Base-by-base conservation (phyloP, 1,140 invertebrate species). In the Ostrea edulis region DNA sequence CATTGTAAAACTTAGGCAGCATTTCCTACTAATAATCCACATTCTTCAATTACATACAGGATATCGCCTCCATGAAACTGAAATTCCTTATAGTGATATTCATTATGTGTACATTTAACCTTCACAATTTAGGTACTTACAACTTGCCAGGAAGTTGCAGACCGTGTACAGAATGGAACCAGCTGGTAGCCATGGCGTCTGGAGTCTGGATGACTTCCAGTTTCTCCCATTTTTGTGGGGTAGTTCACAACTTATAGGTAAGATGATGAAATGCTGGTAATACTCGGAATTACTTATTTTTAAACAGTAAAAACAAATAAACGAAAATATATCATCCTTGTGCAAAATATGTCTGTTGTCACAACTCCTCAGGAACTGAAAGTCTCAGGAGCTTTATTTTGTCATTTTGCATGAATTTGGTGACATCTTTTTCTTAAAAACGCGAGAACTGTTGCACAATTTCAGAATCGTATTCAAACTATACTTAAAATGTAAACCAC, bases 171-270 rank as follows among this genome's bases (percentile, higher is more conserved):
- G 98, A 93, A 99, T 99, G 98, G 99, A 99, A 95, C 99, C 99
- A 52, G 99, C 99, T 44, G 99, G 99, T n/a, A 99, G 98, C 95
- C 98, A 99, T 93, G 99, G 99, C 12, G 99, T 99, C 7, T 94
- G 99, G 99, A 82, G 99, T 98, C 96, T 99, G 82, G 99, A 99
- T 95, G 99, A 99, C 95, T 99, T 98, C 95, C 99, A 99, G 94
- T 99, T 99, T 96, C 96, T 99, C 55, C 98, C 99, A 35, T 99
- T 99, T 93, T 97, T 99, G 93, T 99, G 98, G 98, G 99, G 99
- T 25, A 99, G 98, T 95, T 97, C 99, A 82, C 99, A 99, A 94
- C 96, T 99, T 8, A 96, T 99, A 87, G 97, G 97, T 97, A 96
- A 90, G 86, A 87, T n/a, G 20, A n/a, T 20, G 17, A 55, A 55